Evolutionary conservation across 2,113 vertebrate species (phyloP).

Genomic region (Alectura lathami): DNA sequence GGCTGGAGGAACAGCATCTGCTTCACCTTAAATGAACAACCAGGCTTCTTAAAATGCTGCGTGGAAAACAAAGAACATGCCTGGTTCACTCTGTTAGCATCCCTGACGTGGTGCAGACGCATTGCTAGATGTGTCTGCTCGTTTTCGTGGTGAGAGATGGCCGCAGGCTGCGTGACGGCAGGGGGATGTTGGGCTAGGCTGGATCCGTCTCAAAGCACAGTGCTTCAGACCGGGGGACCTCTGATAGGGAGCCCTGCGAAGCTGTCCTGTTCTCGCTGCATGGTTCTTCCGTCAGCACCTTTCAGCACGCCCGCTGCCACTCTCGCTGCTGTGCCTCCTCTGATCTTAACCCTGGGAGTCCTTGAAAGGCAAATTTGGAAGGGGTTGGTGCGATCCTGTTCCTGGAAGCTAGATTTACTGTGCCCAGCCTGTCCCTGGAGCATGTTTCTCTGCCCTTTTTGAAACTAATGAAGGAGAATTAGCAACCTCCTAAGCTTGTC

Average conservation of each 20-base stretch:
- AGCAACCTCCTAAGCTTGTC: neutral
- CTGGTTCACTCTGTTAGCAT: neutral
- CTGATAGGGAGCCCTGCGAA: neutral
- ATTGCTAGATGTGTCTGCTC: neutral
- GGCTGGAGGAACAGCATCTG: conserved; percentile 48
- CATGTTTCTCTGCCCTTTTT: neutral
- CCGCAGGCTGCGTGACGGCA: neutral
- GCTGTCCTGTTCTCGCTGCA: neutral
- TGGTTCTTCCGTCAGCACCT: neutral
- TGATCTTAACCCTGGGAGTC: neutral
- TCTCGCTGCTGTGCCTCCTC: neutral
- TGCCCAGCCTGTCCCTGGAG: neutral
- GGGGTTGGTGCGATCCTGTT: neutral
- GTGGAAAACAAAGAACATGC: neutral
- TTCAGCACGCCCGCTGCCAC: neutral
- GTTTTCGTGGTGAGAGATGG: neutral
- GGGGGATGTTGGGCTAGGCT: neutral
- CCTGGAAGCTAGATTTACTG: neutral
- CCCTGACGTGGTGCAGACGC: neutral
- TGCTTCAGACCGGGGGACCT: neutral
- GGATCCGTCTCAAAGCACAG: neutral
- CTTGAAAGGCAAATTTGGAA: neutral
- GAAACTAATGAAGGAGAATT: neutral
- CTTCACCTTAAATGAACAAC: conserved; percentile 55
- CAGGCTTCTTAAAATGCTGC: neutral